These are phyloP conservation scores for Enteromius anoplus DNA, from an alignment of 2,797 vertebrate species.

Conservation along the genomic window DNA sequence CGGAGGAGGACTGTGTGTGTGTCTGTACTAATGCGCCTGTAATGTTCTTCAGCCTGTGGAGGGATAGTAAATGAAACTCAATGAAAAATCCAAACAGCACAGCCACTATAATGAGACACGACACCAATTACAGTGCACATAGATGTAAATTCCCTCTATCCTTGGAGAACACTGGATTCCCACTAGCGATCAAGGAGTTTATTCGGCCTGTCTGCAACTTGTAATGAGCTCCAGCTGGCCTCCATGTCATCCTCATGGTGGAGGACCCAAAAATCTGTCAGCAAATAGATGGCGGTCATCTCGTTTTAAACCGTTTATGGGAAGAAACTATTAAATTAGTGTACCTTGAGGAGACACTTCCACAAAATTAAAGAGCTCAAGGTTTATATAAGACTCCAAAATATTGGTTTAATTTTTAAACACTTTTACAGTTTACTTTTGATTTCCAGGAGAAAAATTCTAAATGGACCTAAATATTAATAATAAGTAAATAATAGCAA, in stretches of 20 bases:
- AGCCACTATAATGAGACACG: constrained; percentile 29
- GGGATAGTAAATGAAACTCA: constrained; percentile 16
- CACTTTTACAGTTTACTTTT: not conserved
- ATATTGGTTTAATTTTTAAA: not conserved
- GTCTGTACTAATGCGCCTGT: constrained; percentile 7
- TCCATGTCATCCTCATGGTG: not conserved
- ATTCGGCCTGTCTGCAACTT: constrained; percentile 37
- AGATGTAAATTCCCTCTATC: constrained; percentile 35
- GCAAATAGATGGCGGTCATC: constrained; percentile 23
- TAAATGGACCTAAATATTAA: not conserved
- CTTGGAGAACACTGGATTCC: constrained; percentile 16
- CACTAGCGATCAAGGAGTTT: constrained; percentile 27
- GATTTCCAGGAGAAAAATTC: not conserved
- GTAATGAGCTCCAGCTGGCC: constrained; percentile 49
- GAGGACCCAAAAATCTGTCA: constrained; percentile 29
- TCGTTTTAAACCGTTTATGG: constrained; percentile 6
- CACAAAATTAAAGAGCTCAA: not conserved
- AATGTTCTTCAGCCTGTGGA: constrained; percentile 31
- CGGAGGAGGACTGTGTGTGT: constrained; percentile 9
- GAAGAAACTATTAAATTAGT: not conserved
- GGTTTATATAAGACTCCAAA: not conserved
- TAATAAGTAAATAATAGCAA: not conserved
- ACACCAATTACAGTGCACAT: constrained; percentile 42
- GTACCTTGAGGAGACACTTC: not conserved
- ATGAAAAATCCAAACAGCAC: constrained; percentile 29